phyloP scores from a whole-genome alignment of 2,888 invertebrate genomes.

The Pachydiplax longipennis region DNA sequence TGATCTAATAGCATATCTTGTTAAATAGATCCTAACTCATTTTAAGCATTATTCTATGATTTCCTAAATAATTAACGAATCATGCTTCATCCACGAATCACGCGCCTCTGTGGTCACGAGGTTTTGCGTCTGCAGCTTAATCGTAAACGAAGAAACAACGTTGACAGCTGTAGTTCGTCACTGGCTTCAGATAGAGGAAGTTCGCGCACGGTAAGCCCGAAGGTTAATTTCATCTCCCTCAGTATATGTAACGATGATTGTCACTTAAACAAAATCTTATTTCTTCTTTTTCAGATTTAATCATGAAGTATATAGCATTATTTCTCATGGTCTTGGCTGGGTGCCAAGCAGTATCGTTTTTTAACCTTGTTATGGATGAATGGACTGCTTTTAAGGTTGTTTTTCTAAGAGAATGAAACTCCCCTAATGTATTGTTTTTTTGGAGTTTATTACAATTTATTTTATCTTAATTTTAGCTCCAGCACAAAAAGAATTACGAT shows the following conservation, averaged over 20 bases:
- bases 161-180: background rate
- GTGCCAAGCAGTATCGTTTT: slow-evolving; percentile 72
- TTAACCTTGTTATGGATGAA: slow-evolving; percentile 77
- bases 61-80: background rate
- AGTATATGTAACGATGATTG: background rate
- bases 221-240: no score
- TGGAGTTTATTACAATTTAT: background rate
- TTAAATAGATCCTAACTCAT: no score
- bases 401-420: background rate
- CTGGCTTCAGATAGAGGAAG: no score
- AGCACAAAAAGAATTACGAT: slow-evolving; percentile 73
- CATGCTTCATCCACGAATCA: background rate
- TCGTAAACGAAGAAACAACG: background rate
- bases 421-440: no score
- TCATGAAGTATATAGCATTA: slow-evolving; percentile 61
- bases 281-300: background rate
- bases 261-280: background rate
- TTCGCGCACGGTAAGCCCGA: background rate
- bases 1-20: no score
- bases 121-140: background rate
- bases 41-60: no score
- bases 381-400: slow-evolving; percentile 80
- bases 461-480: slow-evolving; percentile 59
- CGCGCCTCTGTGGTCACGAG: background rate
- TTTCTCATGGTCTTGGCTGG: slow-evolving; percentile 64